Evolutionary conservation across 2,113 vertebrate genomes (phyloP), one percentile per base, ranked within the genome.

Genomic region (human (Homo sapiens)): DNA sequence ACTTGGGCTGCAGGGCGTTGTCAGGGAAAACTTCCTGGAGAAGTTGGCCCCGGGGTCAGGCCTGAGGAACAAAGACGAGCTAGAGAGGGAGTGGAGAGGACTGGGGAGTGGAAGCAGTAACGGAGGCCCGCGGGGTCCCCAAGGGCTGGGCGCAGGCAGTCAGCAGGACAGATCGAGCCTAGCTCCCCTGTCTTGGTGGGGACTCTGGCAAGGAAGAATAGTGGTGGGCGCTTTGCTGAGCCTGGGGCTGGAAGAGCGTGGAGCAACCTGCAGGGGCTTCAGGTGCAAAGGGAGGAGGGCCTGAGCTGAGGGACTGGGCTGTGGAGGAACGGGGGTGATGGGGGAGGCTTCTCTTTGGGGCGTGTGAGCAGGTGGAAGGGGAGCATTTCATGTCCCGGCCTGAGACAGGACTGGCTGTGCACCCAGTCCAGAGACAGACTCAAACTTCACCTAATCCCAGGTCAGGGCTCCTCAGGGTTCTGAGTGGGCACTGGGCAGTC

Each of bases 341-440:
- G 0, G 59, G 13, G 25, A 81, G 20, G 48, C 45, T 48, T 88
- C 22, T 79, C 32, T 57, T 3, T 79, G 64, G 55, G 93, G 13
- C 35, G 43, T 14, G 11, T 3, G 55, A 55, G 55, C 43, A 27
- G 61, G 27, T 89, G 22, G 55, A 43, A 5, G 14, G 20, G 30
- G 4, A 27, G 27, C n/a, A 61, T 22, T 25, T 10, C 7, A 1
- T n/a, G 45, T 9, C 11, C n/a, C 16, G 0, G 0, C 22, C 43
- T 43, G 32, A 55, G 45, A 83, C 30, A 35, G 35, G 35, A 11
- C 68, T 4, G 12, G 55, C 5, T 30, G 43, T 7, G 18, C 55
- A 32, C 8, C 10, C 40, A 25, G 16, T 35, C n/a, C 57, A 27
- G n/a, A 68, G 70, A 90, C 1, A 66, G n/a, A 27, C 59, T 59